Evolutionary conservation across 1,140 invertebrate genomes (phyloP).

Genomic region (Anoplophora glabripennis): DNA sequence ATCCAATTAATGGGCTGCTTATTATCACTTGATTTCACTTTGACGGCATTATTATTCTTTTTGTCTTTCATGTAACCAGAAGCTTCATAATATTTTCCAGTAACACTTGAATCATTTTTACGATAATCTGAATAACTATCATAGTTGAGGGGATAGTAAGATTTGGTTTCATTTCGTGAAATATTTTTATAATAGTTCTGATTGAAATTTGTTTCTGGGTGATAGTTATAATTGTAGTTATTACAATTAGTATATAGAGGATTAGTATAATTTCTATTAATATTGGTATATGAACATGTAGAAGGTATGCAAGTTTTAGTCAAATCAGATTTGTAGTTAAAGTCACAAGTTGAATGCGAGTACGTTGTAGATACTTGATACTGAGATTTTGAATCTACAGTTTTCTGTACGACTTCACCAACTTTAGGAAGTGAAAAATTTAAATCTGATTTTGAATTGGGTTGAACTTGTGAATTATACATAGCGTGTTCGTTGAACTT

Average conservation of each 20-base stretch:
- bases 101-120: conserved; percentile 20
- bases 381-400: not conserved
- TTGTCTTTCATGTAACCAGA: not conserved
- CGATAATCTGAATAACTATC: conserved; percentile 32
- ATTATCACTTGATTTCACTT: not conserved
- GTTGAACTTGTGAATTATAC: too few relatives aligned
- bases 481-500: too few relatives aligned
- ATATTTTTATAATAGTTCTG: conserved; percentile 30
- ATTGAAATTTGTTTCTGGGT: conserved; percentile 29
- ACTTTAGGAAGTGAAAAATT: too few relatives aligned
- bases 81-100: conserved; percentile 13
- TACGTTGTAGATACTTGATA: conserved; percentile 3
- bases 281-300: conserved; percentile 19
- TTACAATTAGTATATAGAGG: conserved; percentile 33
- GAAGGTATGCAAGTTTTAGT: conserved; percentile 15
- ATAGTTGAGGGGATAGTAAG: conserved; percentile 22
- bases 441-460: too few relatives aligned
- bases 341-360: not conserved
- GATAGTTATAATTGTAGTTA: conserved; percentile 31
- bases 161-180: conserved; percentile 17
- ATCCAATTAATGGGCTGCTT: conserved; percentile 59
- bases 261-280: conserved; percentile 26
- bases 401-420: not conserved
- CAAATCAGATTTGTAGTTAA: not conserved
- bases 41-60: not conserved